phyloP scores from a whole-genome alignment of 2,113 vertebrate genomes.

The Agelaius phoeniceus region DNA sequence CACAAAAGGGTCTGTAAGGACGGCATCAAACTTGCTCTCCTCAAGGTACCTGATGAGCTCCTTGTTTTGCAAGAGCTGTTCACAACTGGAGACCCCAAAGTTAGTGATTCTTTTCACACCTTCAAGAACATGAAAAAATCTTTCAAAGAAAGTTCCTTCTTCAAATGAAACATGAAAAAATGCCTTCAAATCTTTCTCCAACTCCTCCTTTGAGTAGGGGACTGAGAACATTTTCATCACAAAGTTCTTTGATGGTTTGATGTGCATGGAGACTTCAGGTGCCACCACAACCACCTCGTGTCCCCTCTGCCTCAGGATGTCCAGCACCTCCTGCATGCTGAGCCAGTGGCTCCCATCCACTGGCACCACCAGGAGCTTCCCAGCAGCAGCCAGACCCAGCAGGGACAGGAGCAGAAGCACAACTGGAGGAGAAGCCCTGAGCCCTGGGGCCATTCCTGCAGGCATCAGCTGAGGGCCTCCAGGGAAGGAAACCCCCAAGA shows the following conservation, averaged over 20 bases:
- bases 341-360: slow-evolving; percentile 89
- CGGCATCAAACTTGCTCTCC: slow-evolving; percentile 65
- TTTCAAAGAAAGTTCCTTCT: not conserved
- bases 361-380: slow-evolving; percentile 82
- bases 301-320: slow-evolving; percentile 72
- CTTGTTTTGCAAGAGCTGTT: slow-evolving; percentile 70
- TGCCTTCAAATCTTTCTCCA: not conserved
- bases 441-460: not conserved
- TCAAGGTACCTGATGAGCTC: slow-evolving; percentile 72
- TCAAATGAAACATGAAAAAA: accelerated
- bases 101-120: accelerated
- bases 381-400: not conserved
- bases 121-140: not conserved
- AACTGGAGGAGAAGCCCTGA: accelerated
- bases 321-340: slow-evolving; percentile 66
- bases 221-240: slow-evolving; percentile 63
- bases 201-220: slow-evolving; percentile 39
- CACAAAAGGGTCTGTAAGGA: slow-evolving; percentile 80
- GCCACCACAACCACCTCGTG: slow-evolving; percentile 78
- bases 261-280: slow-evolving; percentile 63
- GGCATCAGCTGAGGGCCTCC: no score
- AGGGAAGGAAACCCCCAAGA: accelerated
- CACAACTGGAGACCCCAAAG: accelerated
- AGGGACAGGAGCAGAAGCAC: not conserved
- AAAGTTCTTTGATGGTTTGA: slow-evolving; percentile 69